Base-by-base conservation (phyloP, 30 jellyfish, hydroid and myxozoan genomes). In the Chrysaora quinquecirrha region DNA sequence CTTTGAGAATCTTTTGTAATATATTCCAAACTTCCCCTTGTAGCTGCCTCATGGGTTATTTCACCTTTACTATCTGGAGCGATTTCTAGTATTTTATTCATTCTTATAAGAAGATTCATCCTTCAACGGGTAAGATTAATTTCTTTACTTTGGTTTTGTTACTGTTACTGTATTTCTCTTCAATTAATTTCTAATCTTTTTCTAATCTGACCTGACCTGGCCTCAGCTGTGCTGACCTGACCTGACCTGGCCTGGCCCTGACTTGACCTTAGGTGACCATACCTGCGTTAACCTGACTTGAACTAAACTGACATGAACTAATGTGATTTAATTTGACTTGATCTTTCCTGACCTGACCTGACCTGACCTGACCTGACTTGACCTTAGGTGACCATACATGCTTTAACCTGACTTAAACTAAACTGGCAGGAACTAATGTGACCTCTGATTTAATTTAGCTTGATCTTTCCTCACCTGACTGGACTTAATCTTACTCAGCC, bases 1-100 rank as follows among this genome's bases (percentile, higher is more conserved):
- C 16, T 43, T 43, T 43, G 58, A 6, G 58, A 43, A 43, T 43
- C 9, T 43, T 43, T 6, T 43, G 58, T 43, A 43, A 43, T 43
- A 43, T 43, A n/a, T n/a, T n/a, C n/a, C n/a, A n/a, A n/a, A n/a
- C n/a, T n/a, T n/a, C n/a, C n/a, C n/a, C 2, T 78, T 78, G 16
- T 64, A 90, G 97, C 96, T 85, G 96, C 96, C 18, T 93, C 98
- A 1, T 93, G 98, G 98, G 94, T 93, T 9, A 76, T 93, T 22
- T 93, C 98, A 52, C 98, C 98, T 27, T 60, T 87, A 18, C 72
- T 87, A 10, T 80, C 97, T 73, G 98, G 98, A 0, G 34, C 85
- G 24, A 82, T 93, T 6, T 87, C 98, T 22, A 81, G 95, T 77
- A 65, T 58, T 21, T 18, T 93, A 3, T 93, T 83, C 49, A 32